Percentiles rank a stretch among this genome's conserved stretches.
Conservation (phyloP, 2,888 invertebrate genomes). For the Xestia xanthographa region DNA sequence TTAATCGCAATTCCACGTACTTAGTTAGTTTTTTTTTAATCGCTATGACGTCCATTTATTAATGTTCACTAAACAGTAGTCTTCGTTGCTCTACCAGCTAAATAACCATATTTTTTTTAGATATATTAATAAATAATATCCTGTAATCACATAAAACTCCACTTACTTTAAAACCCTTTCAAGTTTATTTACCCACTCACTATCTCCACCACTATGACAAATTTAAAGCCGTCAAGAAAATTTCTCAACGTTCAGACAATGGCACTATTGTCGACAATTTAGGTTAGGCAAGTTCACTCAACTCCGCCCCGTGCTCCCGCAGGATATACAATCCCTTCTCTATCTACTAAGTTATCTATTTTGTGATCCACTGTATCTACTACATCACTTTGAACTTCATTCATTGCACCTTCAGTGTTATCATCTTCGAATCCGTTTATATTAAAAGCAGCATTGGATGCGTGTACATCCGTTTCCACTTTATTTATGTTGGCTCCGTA, state of each 20-base stretch:
- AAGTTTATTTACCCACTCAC: constrained; percentile 65
- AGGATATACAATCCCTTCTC: constrained; percentile 83
- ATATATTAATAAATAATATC: constrained; percentile 15
- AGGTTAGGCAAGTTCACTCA: constrained; percentile 88
- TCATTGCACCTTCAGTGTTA: constrained; percentile 68
- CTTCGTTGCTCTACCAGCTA: not conserved
- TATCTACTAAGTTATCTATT: constrained; percentile 67
- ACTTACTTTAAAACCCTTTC: constrained; percentile 43
- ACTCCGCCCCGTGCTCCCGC: constrained; percentile 83
- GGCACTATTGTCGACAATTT: constrained; percentile 85
- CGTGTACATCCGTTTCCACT: constrained; percentile 13
- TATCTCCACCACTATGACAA: constrained; percentile 76
- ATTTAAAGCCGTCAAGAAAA: constrained; percentile 78
- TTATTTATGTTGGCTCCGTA: constrained; percentile 59
- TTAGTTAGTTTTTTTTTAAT: too few species aligned
- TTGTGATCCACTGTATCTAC: constrained; percentile 36
- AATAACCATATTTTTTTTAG: not conserved
- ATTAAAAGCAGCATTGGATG: constrained; percentile 68
- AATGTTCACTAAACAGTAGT: not conserved
- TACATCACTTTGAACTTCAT: constrained; percentile 48
- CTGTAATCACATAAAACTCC: constrained; percentile 39
- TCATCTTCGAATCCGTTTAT: not conserved
- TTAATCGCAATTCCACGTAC: too few species aligned
- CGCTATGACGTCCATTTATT: too few species aligned
- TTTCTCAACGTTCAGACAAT: constrained; percentile 83